These are phyloP conservation scores for Drosophila kambysellisi DNA, from an alignment of 2,888 invertebrate genomes.

Conservation along the genomic window DNA sequence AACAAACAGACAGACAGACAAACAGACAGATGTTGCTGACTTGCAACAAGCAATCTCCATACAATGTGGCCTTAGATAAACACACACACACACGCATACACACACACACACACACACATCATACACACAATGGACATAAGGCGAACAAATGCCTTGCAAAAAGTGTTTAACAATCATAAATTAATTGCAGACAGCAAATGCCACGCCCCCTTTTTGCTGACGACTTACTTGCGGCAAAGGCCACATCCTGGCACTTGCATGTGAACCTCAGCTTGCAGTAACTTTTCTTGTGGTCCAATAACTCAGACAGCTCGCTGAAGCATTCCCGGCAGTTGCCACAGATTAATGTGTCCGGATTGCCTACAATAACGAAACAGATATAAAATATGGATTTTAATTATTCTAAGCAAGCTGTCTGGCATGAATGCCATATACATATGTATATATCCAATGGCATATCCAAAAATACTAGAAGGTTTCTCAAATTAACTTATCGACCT, in stretches of 20 bases:
- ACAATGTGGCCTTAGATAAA: constrained; percentile 56
- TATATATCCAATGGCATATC: not conserved
- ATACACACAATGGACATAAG: constrained; percentile 18
- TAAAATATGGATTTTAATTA: constrained; percentile 38
- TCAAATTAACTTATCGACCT: not conserved
- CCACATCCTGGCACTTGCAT: constrained; percentile 88
- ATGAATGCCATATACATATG: not conserved
- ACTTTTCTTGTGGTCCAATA: constrained; percentile 91
- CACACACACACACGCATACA: constrained; percentile 58
- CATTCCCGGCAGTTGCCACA: constrained; percentile 92
- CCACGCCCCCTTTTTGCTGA: constrained; percentile 20
- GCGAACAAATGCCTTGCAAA: constrained; percentile 44
- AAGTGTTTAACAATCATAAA: constrained; percentile 84
- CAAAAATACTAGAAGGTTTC: not conserved
- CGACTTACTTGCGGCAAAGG: constrained; percentile 85
- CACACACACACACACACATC: constrained; percentile 41
- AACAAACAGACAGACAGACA: constrained; percentile 57
- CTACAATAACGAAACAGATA: constrained; percentile 83
- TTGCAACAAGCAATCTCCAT: constrained; percentile 49
- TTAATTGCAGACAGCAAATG: constrained; percentile 78
- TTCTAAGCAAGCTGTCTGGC: not conserved
- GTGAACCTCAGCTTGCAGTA: constrained; percentile 90
- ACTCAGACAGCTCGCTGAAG: constrained; percentile 90
- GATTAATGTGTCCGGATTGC: constrained; percentile 91
- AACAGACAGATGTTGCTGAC: constrained; percentile 72